phyloP scores from a whole-genome alignment of 23 tunicate genomes.

The Corella eumyota region DNA sequence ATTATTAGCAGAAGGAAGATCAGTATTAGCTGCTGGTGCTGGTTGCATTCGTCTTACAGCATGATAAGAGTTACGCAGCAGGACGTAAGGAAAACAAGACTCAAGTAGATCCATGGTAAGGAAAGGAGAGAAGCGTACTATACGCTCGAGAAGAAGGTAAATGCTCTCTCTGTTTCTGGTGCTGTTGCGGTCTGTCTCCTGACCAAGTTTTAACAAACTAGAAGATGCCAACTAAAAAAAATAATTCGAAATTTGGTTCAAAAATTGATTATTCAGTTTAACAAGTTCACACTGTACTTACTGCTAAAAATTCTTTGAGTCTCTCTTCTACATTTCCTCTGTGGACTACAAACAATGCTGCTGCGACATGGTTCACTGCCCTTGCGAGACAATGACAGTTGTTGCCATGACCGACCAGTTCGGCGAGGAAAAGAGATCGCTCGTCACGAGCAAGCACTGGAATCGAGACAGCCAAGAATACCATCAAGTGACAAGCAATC shows the following conservation, averaged over 20 bases:
- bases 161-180: conserved; percentile 86
- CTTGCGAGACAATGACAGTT: conserved; percentile 97
- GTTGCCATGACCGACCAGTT: conserved; percentile 82
- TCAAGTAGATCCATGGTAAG: conserved; percentile 99
- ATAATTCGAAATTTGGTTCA: neutral
- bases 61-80: conserved; percentile 94
- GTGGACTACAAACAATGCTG: conserved; percentile 86
- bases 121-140: conserved; percentile 76
- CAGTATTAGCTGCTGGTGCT: conserved; percentile 4
- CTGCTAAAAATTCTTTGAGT: conserved; percentile 90
- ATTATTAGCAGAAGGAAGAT: too few species aligned
- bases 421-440: conserved; percentile 62
- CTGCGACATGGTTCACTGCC: conserved; percentile 91
- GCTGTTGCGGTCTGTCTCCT: conserved; percentile 83
- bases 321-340: conserved; percentile 74
- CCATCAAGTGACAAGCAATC: conserved; percentile 92
- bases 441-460: conserved; percentile 93
- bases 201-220: conserved; percentile 91
- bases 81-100: conserved; percentile 99
- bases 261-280: neutral
- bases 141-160: conserved; percentile 87
- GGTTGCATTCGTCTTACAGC: conserved; percentile 76
- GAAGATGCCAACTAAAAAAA: conserved; percentile 87
- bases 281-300: conserved; percentile 8
- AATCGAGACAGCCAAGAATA: conserved; percentile 93